These are phyloP conservation scores for Ceratitis capitata DNA, from an alignment of 1,140 invertebrate genomes.

Conservation along the genomic window DNA sequence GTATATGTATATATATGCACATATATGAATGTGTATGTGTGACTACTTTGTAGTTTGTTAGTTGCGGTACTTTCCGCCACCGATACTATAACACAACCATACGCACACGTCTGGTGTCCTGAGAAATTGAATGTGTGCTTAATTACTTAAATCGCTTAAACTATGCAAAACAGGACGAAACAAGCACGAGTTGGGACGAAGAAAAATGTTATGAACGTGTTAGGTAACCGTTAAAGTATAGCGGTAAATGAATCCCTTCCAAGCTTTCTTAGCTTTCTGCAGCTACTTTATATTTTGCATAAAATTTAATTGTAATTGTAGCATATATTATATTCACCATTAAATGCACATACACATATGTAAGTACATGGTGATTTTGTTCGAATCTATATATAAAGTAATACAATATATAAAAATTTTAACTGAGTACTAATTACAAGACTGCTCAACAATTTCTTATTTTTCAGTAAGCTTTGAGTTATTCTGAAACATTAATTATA, in stretches of 20 bases:
- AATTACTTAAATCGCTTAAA: conserved; percentile 37
- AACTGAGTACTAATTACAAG: too few relatives aligned
- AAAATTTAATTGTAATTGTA: conserved; percentile 17
- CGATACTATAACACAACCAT: neutral
- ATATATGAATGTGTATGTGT: neutral
- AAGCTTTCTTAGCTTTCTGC: neutral
- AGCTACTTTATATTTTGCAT: conserved; percentile 18
- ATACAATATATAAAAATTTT: too few relatives aligned
- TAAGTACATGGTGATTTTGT: too few relatives aligned
- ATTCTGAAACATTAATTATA: too few relatives aligned
- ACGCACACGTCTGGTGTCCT: neutral
- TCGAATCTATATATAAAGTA: too few relatives aligned
- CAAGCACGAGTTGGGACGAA: neutral
- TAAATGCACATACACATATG: too few relatives aligned
- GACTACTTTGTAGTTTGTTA: neutral
- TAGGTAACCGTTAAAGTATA: neutral
- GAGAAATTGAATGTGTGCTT: conserved; percentile 39
- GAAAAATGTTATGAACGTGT: neutral
- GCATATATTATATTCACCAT: too few relatives aligned
- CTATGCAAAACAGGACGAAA: neutral
- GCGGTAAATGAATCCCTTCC: neutral
- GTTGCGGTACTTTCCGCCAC: conserved; percentile 22
- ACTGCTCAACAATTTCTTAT: too few relatives aligned
- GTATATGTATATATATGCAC: neutral
- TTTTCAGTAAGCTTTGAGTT: too few relatives aligned